These are phyloP conservation scores for Sula dactylatra DNA, from an alignment of 2,113 vertebrate genomes.

Conservation along the genomic window DNA sequence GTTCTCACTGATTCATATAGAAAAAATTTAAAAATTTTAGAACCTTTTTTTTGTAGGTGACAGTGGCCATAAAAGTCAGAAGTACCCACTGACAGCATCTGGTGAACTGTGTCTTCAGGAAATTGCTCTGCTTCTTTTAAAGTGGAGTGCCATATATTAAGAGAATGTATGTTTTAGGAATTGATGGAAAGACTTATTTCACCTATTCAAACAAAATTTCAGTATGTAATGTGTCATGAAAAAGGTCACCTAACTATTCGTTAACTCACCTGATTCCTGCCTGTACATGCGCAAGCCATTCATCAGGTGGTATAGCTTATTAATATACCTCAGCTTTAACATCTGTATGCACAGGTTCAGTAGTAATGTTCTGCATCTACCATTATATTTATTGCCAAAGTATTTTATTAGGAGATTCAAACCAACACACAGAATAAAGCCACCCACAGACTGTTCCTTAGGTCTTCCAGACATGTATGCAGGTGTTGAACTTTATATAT, in stretches of 20 bases:
- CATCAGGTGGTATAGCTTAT: neutral
- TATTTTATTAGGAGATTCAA: slow-evolving; percentile 42
- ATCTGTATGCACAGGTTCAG: neutral
- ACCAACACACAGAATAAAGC: neutral
- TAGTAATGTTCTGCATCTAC: slow-evolving; percentile 12
- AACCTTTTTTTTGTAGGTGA: neutral
- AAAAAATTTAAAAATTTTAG: neutral
- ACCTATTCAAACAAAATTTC: slow-evolving; percentile 52
- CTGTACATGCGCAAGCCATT: neutral
- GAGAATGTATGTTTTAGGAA: slow-evolving; percentile 17
- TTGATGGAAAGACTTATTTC: slow-evolving; percentile 28
- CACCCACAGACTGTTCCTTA: slow-evolving; percentile 29
- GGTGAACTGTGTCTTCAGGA: neutral
- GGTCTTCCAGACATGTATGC: slow-evolving; percentile 35
- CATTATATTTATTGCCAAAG: slow-evolving; percentile 23
- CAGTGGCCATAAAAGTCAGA: neutral
- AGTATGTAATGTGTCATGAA: neutral
- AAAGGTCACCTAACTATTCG: slow-evolving; percentile 26
- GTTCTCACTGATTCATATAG: neutral
- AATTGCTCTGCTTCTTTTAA: neutral
- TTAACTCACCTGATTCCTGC: slow-evolving; percentile 22
- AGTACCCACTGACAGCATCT: neutral
- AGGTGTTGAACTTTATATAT: slow-evolving; percentile 33
- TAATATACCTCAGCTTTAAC: slow-evolving; percentile 25
- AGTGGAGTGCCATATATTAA: neutral